Base-by-base conservation (phyloP, 1,140 invertebrate species). In the Rhopalosiphum padi region DNA sequence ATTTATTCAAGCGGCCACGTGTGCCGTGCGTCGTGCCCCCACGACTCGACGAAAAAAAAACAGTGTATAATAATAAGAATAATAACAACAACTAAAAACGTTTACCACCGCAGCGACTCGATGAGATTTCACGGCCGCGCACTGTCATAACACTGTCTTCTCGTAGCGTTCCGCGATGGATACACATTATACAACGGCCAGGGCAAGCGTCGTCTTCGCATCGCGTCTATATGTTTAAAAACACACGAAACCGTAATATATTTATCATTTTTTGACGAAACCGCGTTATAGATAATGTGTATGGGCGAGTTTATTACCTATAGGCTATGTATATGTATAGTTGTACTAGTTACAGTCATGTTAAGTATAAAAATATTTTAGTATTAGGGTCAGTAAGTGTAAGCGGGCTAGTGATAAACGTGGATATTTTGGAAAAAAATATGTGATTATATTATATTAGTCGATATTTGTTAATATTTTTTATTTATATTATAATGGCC, bases 1-100 rank as follows among this genome's bases (percentile, higher is more conserved):
- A 89, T 89, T 55, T 89, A 89, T 89, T 55, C 51, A 35, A 51
- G 51, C 30, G 41, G 37, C 88, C 88, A 89, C 88, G 51, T 89
- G 88, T 23, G 43, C 18, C 30, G 11, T 35, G 9, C 51, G 35
- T 25, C 48, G 87, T 89, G 87, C 51, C 88, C 51, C 51, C 88
- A 35, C 88, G 88, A 51, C 88, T 89, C 51, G 18, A 77, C 60
- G n/a, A 25, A 55, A 46, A 87, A 87, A 77, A 77, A 60, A 60
- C 5, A 77, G n/a, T 77, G 60, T 77, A 77, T 85, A 83, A 37
- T 37, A 83, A 83, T 83, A 83, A 82, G 15, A 85, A 86, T 46
- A 86, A 86, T 86, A 88, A 88, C 22, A 35, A 87, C 46, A 30
- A 48, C 46, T 18, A 48, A 87, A 87, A 87, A 87, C 86, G 46